phyloP scores from a whole-genome alignment of 2,113 vertebrate species.

The Peromyscus polionotus region DNA sequence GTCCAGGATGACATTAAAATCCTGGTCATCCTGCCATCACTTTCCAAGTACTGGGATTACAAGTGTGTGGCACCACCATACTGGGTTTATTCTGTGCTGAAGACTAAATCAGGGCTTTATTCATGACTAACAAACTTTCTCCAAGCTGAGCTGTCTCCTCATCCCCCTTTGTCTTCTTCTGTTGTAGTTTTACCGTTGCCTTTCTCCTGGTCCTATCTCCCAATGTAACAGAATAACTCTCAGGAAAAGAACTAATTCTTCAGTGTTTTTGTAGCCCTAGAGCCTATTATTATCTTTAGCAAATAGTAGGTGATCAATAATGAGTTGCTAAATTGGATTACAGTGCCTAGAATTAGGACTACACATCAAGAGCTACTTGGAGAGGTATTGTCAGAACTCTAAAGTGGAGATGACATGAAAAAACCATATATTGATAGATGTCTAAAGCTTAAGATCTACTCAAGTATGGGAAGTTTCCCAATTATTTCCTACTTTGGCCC shows the following conservation, averaged over 20 bases:
- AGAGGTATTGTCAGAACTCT: not conserved
- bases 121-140: not conserved
- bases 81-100: too few relatives aligned
- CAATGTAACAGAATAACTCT: not conserved
- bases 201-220: not conserved
- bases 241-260: not conserved
- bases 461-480: not conserved
- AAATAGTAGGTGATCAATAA: constrained; percentile 51
- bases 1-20: not conserved
- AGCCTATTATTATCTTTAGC: not conserved
- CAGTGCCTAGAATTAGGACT: not conserved
- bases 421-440: not conserved
- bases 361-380: not conserved
- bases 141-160: not conserved
- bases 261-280: not conserved
- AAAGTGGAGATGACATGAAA: not conserved
- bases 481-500: not conserved
- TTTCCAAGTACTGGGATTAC: not conserved
- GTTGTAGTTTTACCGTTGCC: not conserved
- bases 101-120: not conserved
- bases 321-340: constrained; percentile 8
- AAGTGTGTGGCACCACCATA: too few relatives aligned
- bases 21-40: not conserved
- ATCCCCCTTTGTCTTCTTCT: not conserved
- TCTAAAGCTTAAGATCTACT: not conserved